Base-by-base conservation (phyloP, 2,888 invertebrate genomes). In the Allolobophora icterica region DNA sequence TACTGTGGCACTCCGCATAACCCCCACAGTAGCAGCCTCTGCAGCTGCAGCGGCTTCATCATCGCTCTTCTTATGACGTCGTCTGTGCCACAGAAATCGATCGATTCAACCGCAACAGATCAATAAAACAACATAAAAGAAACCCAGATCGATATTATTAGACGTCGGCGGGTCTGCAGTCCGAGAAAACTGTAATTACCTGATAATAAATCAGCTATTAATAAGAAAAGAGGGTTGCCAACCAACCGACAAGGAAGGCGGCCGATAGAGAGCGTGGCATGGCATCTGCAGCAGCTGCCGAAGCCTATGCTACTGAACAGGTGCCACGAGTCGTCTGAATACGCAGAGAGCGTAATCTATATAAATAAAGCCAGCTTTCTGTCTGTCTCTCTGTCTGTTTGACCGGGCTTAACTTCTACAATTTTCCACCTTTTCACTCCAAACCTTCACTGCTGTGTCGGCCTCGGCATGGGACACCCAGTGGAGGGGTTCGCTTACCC, bases 111-210 rank as follows among this genome's bases (percentile, higher is more conserved):
- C 71, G 30, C 30, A 71, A 71, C 71, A 71, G 52, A 52, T 52
- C 52, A 52, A 52, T 52, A 24, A 52, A 52, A 19, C 52, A 24
- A 52, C 21, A 52, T 52, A 52, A 52, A 71, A 71, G 71, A n/a
- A n/a, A 8, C n/a, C 71, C 30, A 71, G 71, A 71, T 71, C 71
- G n/a, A 71, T 71, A 71, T n/a, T 71, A 71, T 71, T 71, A 71
- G 71, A 71, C 71, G 71, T 71, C 71, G 71, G 71, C 71, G n/a
- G 71, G 71, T n/a, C n/a, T 71, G 71, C 71, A 71, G 71, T 71
- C 71, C 71, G 71, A 71, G n/a, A 52, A 52, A 52, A 52, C 24
- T 52, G 52, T 71, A 71, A 71, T 71, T 71, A 71, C 5, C 71
- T 8, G 71, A n/a, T 71, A 71, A 71, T 71, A 71, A 71, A 71